Percentiles rank a stretch among this genome's conserved stretches.
phyloP scores from a whole-genome alignment of 2,888 invertebrate species.

The Steinernema hermaphroditum region DNA sequence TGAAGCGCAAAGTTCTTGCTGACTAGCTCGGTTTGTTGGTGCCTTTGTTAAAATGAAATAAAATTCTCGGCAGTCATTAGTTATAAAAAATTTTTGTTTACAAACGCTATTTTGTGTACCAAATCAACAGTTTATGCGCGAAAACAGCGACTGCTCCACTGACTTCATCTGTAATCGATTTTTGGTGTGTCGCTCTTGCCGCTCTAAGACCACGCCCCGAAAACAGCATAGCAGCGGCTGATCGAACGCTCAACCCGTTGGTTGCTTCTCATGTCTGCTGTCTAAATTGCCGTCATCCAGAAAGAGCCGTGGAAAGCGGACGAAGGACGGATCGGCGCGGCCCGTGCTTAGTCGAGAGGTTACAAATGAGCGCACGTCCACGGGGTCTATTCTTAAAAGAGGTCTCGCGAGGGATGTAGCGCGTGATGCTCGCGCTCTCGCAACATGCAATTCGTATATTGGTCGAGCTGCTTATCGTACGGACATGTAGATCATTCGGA shows the following conservation, averaged over 20 bases:
- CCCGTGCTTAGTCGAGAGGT: not conserved
- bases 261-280: slow-evolving; percentile 13
- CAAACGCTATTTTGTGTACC: too few species aligned
- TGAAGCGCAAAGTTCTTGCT: too few species aligned
- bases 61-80: too few species aligned
- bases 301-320: slow-evolving; percentile 6
- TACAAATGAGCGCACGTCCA: slow-evolving; percentile 9
- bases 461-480: not conserved
- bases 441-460: too few species aligned
- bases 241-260: slow-evolving; percentile 11
- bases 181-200: slow-evolving; percentile 17
- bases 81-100: too few species aligned
- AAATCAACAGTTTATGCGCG: not conserved
- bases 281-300: slow-evolving; percentile 23
- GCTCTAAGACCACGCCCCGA: slow-evolving; percentile 14
- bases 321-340: not conserved
- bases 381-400: not conserved
- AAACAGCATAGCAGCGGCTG: slow-evolving; percentile 24
- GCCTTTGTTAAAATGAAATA: too few species aligned
- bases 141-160: not conserved
- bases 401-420: not conserved
- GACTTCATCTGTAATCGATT: slow-evolving; percentile 22
- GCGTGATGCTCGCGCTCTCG: too few species aligned
- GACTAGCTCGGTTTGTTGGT: too few species aligned
- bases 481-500: not conserved